These are phyloP conservation scores for Donacobius atricapilla DNA, from an alignment of 2,113 vertebrate species.

Conservation along the genomic window DNA sequence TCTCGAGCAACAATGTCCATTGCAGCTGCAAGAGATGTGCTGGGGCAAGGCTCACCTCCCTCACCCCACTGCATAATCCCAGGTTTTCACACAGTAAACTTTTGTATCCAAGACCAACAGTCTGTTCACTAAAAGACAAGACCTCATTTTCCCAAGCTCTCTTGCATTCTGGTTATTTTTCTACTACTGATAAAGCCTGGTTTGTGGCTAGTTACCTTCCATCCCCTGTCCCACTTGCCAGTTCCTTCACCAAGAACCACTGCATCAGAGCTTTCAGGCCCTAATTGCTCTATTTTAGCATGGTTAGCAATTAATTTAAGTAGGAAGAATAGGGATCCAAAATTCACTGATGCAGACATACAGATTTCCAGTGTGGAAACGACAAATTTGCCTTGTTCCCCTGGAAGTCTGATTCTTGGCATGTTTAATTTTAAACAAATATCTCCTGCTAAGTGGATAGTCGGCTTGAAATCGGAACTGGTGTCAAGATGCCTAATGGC, in stretches of 20 bases:
- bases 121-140: neutral
- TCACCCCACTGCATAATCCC: neutral
- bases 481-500: slow-evolving; percentile 23
- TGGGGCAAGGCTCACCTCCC: neutral
- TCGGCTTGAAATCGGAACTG: slow-evolving; percentile 7
- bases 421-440: slow-evolving; percentile 63
- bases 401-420: slow-evolving; percentile 18
- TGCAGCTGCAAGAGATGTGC: slow-evolving; percentile 18
- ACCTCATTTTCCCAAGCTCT: neutral
- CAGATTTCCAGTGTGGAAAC: slow-evolving; percentile 32
- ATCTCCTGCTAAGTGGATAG: slow-evolving; percentile 26
- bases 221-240: neutral
- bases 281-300: neutral
- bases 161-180: neutral
- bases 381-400: neutral
- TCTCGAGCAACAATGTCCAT: neutral
- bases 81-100: slow-evolving; percentile 19
- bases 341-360: neutral
- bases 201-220: neutral
- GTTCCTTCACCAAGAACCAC: neutral
- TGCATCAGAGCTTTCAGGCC: neutral
- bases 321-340: slow-evolving; percentile 44
- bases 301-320: slow-evolving; percentile 31
- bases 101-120: slow-evolving; percentile 1
- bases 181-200: neutral